Evolutionary conservation across 2,888 invertebrate genomes (phyloP).

Genomic region (Plagodis dolabraria): DNA sequence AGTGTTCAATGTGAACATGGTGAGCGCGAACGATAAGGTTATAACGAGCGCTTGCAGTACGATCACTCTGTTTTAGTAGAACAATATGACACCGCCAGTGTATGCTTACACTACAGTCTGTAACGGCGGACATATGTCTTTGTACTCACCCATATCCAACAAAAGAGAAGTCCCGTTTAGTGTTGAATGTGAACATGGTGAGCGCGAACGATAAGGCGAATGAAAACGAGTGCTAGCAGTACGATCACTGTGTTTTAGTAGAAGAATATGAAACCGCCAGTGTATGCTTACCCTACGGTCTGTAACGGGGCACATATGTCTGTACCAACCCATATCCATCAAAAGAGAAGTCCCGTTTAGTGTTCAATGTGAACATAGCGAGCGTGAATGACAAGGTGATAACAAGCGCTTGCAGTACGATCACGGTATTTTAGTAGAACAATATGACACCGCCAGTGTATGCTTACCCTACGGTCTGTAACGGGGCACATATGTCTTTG

Average conservation of each 20-base stretch:
- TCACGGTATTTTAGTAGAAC: background rate
- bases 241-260: constrained; percentile 79
- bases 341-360: too few species aligned
- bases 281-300: too few species aligned
- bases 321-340: constrained; percentile 88
- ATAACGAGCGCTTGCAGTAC: constrained; percentile 92
- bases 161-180: too few species aligned
- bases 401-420: constrained; percentile 44
- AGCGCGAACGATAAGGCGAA: constrained; percentile 89
- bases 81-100: constrained; percentile 91
- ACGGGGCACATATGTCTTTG: background rate
- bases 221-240: constrained; percentile 91
- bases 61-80: constrained; percentile 89
- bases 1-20: constrained; percentile 93
- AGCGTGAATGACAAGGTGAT: constrained; percentile 90
- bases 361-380: constrained; percentile 92
- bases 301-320: background rate
- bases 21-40: constrained; percentile 89
- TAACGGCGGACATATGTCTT: background rate
- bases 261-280: background rate
- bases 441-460: background rate
- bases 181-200: constrained; percentile 89
- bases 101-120: constrained; percentile 92
- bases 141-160: constrained; percentile 84
- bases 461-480: background rate